Base-by-base conservation (phyloP, 2,113 vertebrate species). In the Otus sunia region DNA sequence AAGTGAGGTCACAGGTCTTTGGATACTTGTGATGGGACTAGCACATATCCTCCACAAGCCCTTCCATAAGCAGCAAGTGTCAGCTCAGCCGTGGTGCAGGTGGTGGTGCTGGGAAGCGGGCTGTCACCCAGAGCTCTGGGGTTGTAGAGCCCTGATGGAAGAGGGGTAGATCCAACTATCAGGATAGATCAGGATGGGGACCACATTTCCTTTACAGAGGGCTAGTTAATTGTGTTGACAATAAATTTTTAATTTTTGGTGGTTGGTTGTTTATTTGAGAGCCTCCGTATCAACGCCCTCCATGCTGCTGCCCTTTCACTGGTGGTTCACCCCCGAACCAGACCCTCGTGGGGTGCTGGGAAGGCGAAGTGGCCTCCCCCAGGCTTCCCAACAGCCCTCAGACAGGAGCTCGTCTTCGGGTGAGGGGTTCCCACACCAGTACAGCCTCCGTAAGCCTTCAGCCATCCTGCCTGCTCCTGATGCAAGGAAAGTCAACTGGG, bases 401-500 rank as follows among this genome's bases (percentile, higher is more conserved):
- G 37, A 2, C 12, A n/a, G 86, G 26, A 72, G 19, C 21, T 29
- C 26, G 3, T n/a, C 37, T 7, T 6, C 1, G 0, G 0, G 2
- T 3, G 14, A 53, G 30, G 37, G 11, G 1, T 29, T 43, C 60
- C 71, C 43, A 20, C 13, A 4, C 2, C 0, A 0, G 8, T 4
- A 2, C 2, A 73, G 14, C 23, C 37, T 2, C 34, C 4, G 0
- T 0, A 3, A 9, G 3, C 2, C 53, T 16, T 20, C 12, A 17
- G 5, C 55, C 49, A 5, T 4, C 12, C 37, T 29, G 29, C 30
- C 52, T 49, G 30, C 74, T 49, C 49, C 55, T 6, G 21, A 4
- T 19, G 5, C 18, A 4, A 15, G 29, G 50, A 3, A 34, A 27
- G 36, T 4, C 81, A 22, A 0, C 0, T 3, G 67, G 50, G 29